Evolutionary conservation across 2,888 invertebrate genomes (phyloP), one percentile per base, ranked within the genome.

Genomic region (Tenthredo livida): DNA sequence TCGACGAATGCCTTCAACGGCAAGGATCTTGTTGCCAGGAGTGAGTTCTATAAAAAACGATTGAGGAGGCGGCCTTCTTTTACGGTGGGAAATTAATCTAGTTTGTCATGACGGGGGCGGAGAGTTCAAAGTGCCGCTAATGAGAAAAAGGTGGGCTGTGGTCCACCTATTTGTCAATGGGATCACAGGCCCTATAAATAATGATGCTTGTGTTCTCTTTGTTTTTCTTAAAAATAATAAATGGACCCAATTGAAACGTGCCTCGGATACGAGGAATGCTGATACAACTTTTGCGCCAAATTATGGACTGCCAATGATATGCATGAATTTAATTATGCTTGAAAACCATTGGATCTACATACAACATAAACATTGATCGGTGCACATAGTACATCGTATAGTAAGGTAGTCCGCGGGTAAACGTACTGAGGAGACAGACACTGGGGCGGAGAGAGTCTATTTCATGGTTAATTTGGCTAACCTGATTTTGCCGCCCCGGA

Each of bases 401-500:
- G 33, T 29, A n/a, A 72, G 82, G 43, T 73, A 84, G 72, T 47
- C 25, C 58, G 65, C 72, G 84, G 70, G 67, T 83, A 84, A 84
- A 47, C 58, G 78, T 54, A 84, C 50, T 84, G 85, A 73, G 54
- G 65, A 80, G 85, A 37, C 89, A 90, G 91, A 90, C 91, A 90
- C 89, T 90, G 89, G 91, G 91, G 91, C 90, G 90, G 90, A 91
- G 92, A 90, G 93, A 93, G 93, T 93, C 93, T 93, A 94, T 94
- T 93, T 93, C 93, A 93, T 93, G 93, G 92, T 93, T 93, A 93
- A 93, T 93, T 93, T 93, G 91, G 89, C 92, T 92, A 93, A 93
- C 92, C 91, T 91, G 92, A 92, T 93, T 93, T 91, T 89, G 89
- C 89, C 90, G 88, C 88, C 89, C 89, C 85, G 89, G 67, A 89